Evolutionary conservation across 2,797 vertebrate genomes (phyloP).

Genomic region (Selene dorsalis): DNA sequence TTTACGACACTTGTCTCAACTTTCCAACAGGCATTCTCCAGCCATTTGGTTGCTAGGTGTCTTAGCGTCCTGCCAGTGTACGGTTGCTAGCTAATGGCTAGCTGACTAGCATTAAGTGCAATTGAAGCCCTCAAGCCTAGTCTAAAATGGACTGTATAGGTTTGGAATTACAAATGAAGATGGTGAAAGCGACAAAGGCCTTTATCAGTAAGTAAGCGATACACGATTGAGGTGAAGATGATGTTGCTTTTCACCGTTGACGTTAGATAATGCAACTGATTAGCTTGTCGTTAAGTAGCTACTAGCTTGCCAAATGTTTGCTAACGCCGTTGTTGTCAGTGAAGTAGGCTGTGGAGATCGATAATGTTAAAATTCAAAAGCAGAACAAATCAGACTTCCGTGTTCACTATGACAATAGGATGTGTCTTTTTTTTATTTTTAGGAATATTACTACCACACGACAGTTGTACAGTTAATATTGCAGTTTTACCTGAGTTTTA

Average conservation of each 20-base stretch:
- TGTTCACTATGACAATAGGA: not conserved
- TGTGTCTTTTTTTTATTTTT: not conserved
- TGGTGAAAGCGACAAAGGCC: not conserved
- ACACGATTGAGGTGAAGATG: constrained; percentile 54
- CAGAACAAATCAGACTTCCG: not conserved
- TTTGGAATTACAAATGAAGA: not conserved
- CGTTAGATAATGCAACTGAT: not conserved
- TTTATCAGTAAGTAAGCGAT: not conserved
- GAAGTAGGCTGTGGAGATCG: not conserved
- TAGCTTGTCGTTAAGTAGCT: constrained; percentile 39
- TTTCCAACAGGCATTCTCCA: constrained; percentile 50
- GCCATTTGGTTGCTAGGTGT: constrained; percentile 70
- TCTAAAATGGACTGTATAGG: constrained; percentile 8
- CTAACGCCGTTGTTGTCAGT: not conserved
- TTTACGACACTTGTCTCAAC: constrained; percentile 63
- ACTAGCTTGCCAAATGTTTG: not conserved
- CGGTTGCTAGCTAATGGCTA: constrained; percentile 74
- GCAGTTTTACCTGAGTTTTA: not conserved
- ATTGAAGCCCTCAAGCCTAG: not conserved
- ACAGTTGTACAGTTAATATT: not conserved
- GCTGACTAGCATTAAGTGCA: not conserved
- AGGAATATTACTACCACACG: not conserved
- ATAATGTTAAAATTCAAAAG: not conserved
- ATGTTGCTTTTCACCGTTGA: not conserved
- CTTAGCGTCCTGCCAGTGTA: constrained; percentile 68